A percentile compares a stretch with the other conserved stretches of the same genome.
Conservation (phyloP, 2,888 invertebrate species). For the Acrobasis suavella region DNA sequence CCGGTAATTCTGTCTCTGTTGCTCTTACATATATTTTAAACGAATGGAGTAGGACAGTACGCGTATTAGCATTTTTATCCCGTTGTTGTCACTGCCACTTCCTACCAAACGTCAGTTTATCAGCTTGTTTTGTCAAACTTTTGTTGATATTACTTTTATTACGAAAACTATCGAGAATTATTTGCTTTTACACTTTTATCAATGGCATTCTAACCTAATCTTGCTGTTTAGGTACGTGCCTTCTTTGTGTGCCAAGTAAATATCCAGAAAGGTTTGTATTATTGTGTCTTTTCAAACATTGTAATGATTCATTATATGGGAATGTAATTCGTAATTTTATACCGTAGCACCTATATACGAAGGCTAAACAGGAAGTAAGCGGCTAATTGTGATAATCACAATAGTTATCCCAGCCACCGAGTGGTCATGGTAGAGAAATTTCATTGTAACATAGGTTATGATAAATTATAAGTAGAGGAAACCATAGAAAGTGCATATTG, state of each 20-base stretch:
- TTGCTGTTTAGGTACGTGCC: constrained; percentile 37
- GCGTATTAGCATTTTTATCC: constrained; percentile 31
- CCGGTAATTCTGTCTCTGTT: constrained; percentile 48
- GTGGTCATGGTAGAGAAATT: constrained; percentile 39
- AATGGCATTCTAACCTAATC: constrained; percentile 55
- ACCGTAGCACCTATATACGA: constrained; percentile 56
- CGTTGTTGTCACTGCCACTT: constrained; percentile 42
- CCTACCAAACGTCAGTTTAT: constrained; percentile 59
- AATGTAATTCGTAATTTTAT: constrained; percentile 68
- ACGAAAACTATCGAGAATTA: constrained; percentile 52
- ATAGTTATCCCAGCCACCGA: constrained; percentile 22
- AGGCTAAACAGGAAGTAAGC: constrained; percentile 57
- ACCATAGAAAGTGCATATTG: constrained; percentile 43
- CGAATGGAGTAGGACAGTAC: constrained; percentile 32
- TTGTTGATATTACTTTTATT: constrained; percentile 73
- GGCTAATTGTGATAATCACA: constrained; percentile 10
- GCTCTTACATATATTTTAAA: constrained; percentile 3
- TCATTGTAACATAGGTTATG: constrained; percentile 51
- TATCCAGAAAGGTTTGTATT: constrained; percentile 52
- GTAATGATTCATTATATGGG: constrained; percentile 74
- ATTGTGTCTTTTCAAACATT: constrained; percentile 51
- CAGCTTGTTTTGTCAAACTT: constrained; percentile 71
- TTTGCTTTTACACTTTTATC: constrained; percentile 52
- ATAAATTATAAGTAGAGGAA: constrained; percentile 44
- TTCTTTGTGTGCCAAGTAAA: constrained; percentile 39